Evolutionary conservation across 2,888 invertebrate genomes (phyloP), one percentile per base, ranked within the genome.

Genomic region (Cataglyphis altisquamis): DNA sequence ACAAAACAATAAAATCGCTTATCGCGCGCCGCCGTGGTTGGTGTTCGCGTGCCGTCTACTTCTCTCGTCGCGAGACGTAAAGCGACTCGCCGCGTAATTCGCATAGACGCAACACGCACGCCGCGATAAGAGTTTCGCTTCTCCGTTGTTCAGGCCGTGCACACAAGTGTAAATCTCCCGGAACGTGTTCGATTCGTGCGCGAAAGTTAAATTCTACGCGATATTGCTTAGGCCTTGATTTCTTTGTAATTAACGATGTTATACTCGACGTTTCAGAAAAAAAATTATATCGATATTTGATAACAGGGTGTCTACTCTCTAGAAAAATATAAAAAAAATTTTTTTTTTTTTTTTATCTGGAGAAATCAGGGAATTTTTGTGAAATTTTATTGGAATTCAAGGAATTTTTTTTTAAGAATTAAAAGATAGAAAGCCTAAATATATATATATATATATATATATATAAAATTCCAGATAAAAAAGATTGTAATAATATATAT

Each of bases 1-100:
- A 86, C 77, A 77, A 84, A 87, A 87, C 87, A 82, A 86, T 86
- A 86, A 86, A 87, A 84, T 84, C 83, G 72, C 86, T 86, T 86
- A 86, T 87, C 84, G 86, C 81, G 25, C 62, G n/a, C 18, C 67
- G 9, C 32, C 32, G 74, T 72, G 64, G 1, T 25, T 25, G 52
- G 63, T 57, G 70, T 41, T 82, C 83, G 70, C 83, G 81, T 83
- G 82, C 72, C 83, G 64, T 66, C 81, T 63, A 45, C 83, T 63
- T 60, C 63, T 32, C 32, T 32, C 36, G 67, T 64, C 67, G 45
- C 57, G 36, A 45, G 66, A 82, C 52, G 57, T 75, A 77, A 67
- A 75, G 75, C 75, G 64, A 67, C 77, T 74, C 75, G 64, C 62
- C 64, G 66, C 75, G 77, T 82, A 82, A 64, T 80, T 82, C 80